Evolutionary conservation across 2,113 vertebrate genomes (phyloP), one percentile per base, ranked within the genome.

Genomic region (Nerophis ophidion): DNA sequence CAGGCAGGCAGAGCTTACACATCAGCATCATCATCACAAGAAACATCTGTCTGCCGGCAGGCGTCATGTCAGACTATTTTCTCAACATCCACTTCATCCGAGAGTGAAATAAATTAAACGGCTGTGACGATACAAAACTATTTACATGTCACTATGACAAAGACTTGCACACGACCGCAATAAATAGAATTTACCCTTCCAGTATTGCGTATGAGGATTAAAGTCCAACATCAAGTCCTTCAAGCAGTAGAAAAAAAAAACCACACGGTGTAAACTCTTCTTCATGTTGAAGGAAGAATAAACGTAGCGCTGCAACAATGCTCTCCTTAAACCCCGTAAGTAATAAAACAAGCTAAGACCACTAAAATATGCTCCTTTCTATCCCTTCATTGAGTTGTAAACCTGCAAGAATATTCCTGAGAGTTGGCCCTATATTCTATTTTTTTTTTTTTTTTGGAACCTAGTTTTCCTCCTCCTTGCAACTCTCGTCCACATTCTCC

Each of bases 401-500:
- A 85, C 81, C 4, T 44, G 40, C 38, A 8, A 7, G 38, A 40
- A 40, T 40, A 26, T 55, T 55, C 7, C 44, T 60, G 55, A 61
- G 12, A 59, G 49, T 59, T 6, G 1, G 17, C 72, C 80, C 72
- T 89, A 67, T 74, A 81, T 72, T 89, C 84, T 70, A 88, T 83
- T 49, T 90, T 89, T 9, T 70, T 88, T 83, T 49, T 90, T 89
- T 9, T 69, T 65, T 2, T 88, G 87, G 0, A 16, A 7, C n/a
- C 49, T 19, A 17, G 5, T n/a, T 63, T 13, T 1, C 61, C 3
- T 91, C 85, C n/a, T 35, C 26, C 12, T 80, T 72, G 2, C 57
- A 48, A 45, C 83, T 88, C 73, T 93, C 90, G 0, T 92, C 88
- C 36, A 92, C 65, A 12, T 91, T 90, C 69, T 93, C 92, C 8